Base-by-base conservation (phyloP, 1,140 invertebrate species). In the Trichoplusia ni region DNA sequence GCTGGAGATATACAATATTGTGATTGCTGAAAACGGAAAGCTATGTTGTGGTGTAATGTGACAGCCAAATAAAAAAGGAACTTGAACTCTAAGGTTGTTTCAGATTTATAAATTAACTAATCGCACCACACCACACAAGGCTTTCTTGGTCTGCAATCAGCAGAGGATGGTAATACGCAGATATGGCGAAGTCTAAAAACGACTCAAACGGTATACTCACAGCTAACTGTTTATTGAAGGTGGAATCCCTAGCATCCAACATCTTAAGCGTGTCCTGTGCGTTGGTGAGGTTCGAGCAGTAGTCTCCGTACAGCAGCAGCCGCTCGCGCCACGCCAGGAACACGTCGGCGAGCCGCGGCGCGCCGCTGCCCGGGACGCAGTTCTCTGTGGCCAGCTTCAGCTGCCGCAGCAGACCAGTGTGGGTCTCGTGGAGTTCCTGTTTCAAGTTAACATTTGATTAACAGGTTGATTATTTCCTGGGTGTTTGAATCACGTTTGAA, bases 261-360 rank as follows among this genome's bases (percentile, higher is more conserved):
- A 73, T 47, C 64, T 90, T 88, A 16, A 90, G 75, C 51, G 82
- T 81, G 4, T 87, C 86, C 64, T 89, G 86, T 0, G 84, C 86
- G n/a, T 81, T 89, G 0, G 97, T 95, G 19, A 99, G 92, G 88
- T 98, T 98, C 2, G 97, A 96, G 90, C 98, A 99, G 86, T 99
- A 99, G 77, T 97, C 96, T 8, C 98, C 98, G 83, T 99, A 99
- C 38, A 98, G 93, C 9, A 99, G 92, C 83, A 99, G 96, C 63
- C 95, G 95, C 76, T 98, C 95, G 73, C 97, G 95, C 93, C 95
- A 98, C 64, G 95, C 94, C 1, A 98, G 92, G 88, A 99, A 99
- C 44, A 97, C 95, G 75, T 95, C 93, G 21, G 94, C 93, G 35
- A 95, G 76, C 5, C 85, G 73, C 51, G 87, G 89, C 27, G 81